Percentiles rank a stretch among this genome's conserved stretches.
Evolutionary conservation across 2,888 invertebrate genomes (phyloP).

Genomic region (Ariolimax columbianus): DNA sequence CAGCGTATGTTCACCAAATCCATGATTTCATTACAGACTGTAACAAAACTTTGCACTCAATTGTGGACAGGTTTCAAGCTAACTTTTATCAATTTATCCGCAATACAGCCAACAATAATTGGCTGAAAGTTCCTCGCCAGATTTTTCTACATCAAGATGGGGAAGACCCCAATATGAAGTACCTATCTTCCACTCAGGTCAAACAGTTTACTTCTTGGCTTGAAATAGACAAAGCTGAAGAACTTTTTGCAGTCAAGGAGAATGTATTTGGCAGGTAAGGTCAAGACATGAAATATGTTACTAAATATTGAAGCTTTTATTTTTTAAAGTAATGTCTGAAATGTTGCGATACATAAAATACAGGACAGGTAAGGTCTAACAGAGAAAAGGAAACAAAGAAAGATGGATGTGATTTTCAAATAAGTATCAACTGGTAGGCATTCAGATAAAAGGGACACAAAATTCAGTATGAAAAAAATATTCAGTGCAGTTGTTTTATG

Average conservation of each 20-base stretch:
- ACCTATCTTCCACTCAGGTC: slow-evolving; percentile 58
- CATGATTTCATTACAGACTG: slow-evolving; percentile 64
- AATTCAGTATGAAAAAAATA: no score
- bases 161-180: slow-evolving; percentile 54
- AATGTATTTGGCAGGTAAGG: slow-evolving; percentile 61
- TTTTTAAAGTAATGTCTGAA: background rate
- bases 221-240: slow-evolving; percentile 69
- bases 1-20: slow-evolving; percentile 59
- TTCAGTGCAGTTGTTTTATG: no score
- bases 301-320: background rate
- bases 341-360: no score
- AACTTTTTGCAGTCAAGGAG: slow-evolving; percentile 62
- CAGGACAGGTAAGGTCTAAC: no score
- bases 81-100: slow-evolving; percentile 68
- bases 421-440: no score
- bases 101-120: slow-evolving; percentile 67
- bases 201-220: slow-evolving; percentile 68
- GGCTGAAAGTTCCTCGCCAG: slow-evolving; percentile 72
- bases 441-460: no score
- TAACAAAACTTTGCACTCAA: slow-evolving; percentile 63
- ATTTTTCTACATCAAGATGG: slow-evolving; percentile 65
- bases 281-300: background rate
- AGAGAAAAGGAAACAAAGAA: no score
- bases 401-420: no score
- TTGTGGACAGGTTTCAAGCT: slow-evolving; percentile 61